Evolutionary conservation across 2,888 invertebrate species (phyloP).

Genomic region (Mesorhabditis belari): DNA sequence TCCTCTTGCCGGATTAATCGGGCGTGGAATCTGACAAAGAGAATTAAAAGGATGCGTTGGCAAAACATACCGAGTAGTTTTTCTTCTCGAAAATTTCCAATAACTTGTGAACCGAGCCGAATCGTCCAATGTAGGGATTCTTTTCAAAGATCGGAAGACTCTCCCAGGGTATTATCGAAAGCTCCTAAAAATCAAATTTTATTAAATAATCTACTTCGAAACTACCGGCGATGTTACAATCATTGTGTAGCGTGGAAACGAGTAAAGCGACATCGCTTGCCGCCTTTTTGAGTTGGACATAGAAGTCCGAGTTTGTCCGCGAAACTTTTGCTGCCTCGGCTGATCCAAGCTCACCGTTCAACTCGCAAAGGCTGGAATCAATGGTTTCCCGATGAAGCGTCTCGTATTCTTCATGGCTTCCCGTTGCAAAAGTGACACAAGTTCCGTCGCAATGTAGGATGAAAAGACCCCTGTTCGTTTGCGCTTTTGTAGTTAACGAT

Average conservation of each 20-base stretch:
- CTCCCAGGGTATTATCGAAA: constrained; percentile 36
- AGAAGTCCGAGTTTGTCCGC: neutral
- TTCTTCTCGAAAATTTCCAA: constrained; percentile 12
- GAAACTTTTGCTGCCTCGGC: no score
- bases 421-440: neutral
- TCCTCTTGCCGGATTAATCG: constrained; percentile 31
- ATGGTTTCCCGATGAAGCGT: no score
- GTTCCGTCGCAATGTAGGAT: neutral
- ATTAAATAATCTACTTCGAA: neutral
- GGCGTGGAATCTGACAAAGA: constrained; percentile 29
- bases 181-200: constrained; percentile 4
- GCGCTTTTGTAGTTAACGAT: no score
- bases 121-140: constrained; percentile 29
- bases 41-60: neutral
- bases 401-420: neutral
- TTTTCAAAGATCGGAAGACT: constrained; percentile 30
- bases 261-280: neutral
- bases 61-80: neutral
- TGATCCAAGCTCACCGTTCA: no score
- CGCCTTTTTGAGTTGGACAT: neutral
- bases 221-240: neutral
- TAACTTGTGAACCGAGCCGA: constrained; percentile 32
- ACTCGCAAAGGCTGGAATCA: no score
- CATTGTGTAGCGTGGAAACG: neutral
- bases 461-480: no score